Conservation (phyloP, 2,113 vertebrate genomes). For the Saccopteryx bilineata region DNA sequence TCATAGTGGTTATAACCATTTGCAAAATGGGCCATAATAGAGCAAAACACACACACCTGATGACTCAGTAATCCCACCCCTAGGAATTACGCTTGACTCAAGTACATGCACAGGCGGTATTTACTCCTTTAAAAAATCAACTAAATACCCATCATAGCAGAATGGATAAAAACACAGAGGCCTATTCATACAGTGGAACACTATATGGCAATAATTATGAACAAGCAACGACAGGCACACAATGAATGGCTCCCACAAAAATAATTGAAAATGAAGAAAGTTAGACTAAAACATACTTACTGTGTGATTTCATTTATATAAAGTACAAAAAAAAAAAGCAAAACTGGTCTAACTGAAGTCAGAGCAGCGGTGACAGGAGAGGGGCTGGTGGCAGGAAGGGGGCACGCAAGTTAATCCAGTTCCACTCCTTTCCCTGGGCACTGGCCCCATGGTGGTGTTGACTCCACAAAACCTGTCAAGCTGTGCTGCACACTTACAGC, state of each 20-base stretch:
- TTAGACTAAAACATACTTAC: not conserved
- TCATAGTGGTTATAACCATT: not conserved
- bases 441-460: fast-evolving
- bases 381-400: not conserved
- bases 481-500: no score
- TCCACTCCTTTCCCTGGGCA: not conserved
- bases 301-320: not conserved
- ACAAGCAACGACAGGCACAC: not conserved
- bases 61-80: not conserved
- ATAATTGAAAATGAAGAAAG: not conserved
- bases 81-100: not conserved
- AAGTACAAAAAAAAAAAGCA: not conserved
- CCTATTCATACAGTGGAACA: not conserved
- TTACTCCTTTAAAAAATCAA: not conserved
- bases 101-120: not conserved
- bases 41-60: not conserved
- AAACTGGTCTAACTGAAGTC: not conserved
- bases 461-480: not conserved
- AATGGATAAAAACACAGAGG: not conserved
- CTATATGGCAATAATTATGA: not conserved
- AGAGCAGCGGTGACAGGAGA: no score
- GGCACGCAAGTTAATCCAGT: fast-evolving
- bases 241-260: not conserved
- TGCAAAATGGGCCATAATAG: not conserved
- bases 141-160: not conserved